Evolutionary conservation across 2,113 vertebrate genomes (phyloP), one percentile per base, ranked within the genome.

Genomic region (Petaurus breviceps): DNA sequence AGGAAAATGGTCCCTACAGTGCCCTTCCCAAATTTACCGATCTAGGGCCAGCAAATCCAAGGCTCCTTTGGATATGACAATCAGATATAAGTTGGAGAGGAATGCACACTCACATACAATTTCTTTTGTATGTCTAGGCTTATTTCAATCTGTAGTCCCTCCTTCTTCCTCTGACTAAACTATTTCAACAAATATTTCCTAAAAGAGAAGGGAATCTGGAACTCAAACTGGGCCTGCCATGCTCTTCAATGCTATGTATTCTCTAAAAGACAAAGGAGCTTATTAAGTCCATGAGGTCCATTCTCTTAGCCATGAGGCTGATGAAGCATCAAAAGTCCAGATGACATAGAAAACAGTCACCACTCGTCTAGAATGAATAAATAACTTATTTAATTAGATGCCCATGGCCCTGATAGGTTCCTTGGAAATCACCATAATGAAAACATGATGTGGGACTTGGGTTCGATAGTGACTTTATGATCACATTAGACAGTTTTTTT

Each of bases 391-490:
- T 91, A 95, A 94, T 92, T 95, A 91, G 97, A 89, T 46, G 46
- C 49, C 0, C 0, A 52, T 95, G 95, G 16, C n/a, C n/a, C 19
- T 50, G 91, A 22, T 61, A 43, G 52, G 95, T 10, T 95, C 96
- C 54, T 95, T 94, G 95, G 90, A 92, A 93, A 92, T 68, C 94
- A 92, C 49, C 94, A 96, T 92, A 97, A 93, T 53, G 93, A 92
- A 90, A 90, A 92, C 8, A 37, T 3, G 57, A 93, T 93, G 68
- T 90, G 92, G 16, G 22, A 50, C 47, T 90, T 26, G 8, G 0
- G 91, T 94, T 93, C 95, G 92, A 0, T 92, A 55, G 95, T 95
- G 16, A 50, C 8, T 0, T 91, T 55, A 47, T 8, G 93, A 93
- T 91, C 90, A 55, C 84, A 3, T 50, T 57, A 84, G 52, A 46